Evolutionary conservation across 2,797 vertebrate species (phyloP).

Genomic region (Paguma larvata): DNA sequence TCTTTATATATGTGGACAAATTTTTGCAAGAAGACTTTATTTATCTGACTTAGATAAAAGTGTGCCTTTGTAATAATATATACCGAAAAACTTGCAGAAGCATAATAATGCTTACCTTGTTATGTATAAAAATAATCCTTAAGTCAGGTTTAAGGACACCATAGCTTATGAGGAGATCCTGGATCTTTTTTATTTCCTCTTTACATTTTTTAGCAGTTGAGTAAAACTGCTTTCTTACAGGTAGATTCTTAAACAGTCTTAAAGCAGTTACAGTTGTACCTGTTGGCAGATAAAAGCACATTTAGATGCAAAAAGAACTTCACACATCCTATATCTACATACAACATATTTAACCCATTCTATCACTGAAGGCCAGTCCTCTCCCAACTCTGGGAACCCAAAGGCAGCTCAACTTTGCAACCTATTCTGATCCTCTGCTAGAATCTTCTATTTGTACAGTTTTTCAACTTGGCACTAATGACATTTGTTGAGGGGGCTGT

Average conservation of each 20-base stretch:
- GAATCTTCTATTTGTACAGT: background rate
- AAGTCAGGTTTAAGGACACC: conserved; percentile 95
- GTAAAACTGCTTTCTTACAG: conserved; percentile 97
- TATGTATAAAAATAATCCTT: conserved; percentile 93
- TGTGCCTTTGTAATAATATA: background rate
- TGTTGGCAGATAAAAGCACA: conserved; percentile 81
- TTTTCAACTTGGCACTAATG: background rate
- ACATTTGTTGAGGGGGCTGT: background rate
- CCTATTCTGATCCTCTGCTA: background rate
- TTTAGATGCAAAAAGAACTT: conserved; percentile 42
- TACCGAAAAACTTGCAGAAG: background rate
- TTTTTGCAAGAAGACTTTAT: conserved; percentile 22
- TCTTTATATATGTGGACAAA: background rate
- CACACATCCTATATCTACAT: conserved; percentile 31
- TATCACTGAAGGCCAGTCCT: background rate
- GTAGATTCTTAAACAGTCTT: conserved; percentile 96
- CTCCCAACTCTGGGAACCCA: conserved; percentile 9
- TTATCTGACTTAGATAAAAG: conserved; percentile 21
- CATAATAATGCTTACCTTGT: conserved; percentile 91
- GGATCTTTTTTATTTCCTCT: conserved; percentile 96
- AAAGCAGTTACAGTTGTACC: conserved; percentile 95
- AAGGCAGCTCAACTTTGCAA: background rate
- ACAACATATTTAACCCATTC: background rate
- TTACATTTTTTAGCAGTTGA: conserved; percentile 95
- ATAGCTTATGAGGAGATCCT: conserved; percentile 94